Evolutionary conservation across 2,797 vertebrate species (phyloP).

Genomic region (Gila robusta): DNA sequence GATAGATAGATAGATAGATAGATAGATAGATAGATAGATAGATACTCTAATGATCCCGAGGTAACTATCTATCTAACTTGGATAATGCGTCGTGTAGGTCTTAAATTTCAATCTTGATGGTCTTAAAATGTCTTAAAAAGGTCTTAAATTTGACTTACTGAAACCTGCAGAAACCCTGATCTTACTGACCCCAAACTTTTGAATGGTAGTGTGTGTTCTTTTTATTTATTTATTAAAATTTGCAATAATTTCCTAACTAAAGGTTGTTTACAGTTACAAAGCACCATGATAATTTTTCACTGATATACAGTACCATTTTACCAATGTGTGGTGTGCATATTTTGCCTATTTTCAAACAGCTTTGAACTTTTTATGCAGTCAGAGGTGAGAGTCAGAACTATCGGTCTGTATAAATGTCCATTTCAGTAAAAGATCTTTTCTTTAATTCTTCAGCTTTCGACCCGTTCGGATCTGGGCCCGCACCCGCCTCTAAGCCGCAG

Average conservation of each 20-base stretch:
- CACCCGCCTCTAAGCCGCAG: constrained; percentile 86
- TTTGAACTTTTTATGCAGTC: neutral
- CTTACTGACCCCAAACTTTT: neutral
- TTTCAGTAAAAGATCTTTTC: neutral
- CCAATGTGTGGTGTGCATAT: neutral
- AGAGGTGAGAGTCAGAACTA: neutral
- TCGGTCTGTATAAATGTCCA: neutral
- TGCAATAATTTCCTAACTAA: neutral
- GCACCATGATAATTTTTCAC: neutral
- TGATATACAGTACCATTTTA: neutral
- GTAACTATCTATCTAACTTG: no score
- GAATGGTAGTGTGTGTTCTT: neutral
- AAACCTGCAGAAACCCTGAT: no score
- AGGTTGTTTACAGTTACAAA: neutral
- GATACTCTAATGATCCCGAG: no score
- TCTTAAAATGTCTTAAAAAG: no score
- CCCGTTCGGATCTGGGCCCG: constrained; percentile 88
- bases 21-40: no score
- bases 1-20: no score
- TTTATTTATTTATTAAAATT: neutral
- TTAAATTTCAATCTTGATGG: no score
- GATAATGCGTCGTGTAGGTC: no score
- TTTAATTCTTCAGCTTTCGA: constrained; percentile 80
- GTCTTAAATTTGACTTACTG: no score
- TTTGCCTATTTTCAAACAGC: neutral